Conservation (phyloP, 2,797 vertebrate genomes). For the Tokudaia muenninki region DNA sequence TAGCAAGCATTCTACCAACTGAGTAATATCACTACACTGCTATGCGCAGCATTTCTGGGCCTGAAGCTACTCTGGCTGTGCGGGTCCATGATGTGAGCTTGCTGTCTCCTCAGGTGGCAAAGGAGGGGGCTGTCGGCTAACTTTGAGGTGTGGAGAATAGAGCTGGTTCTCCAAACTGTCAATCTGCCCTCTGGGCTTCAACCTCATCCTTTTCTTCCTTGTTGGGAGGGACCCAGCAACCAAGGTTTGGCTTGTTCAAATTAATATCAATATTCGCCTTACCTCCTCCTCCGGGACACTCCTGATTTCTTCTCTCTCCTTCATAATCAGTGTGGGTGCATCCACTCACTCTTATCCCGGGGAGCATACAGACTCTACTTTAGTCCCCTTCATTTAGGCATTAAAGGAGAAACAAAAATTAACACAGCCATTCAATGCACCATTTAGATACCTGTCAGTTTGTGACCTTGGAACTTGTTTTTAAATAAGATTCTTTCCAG, state of each 20-base stretch:
- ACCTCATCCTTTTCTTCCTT: background rate
- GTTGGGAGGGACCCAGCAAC: background rate
- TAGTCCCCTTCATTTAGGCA: background rate
- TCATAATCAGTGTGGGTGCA: background rate
- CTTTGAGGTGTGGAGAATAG: accelerated
- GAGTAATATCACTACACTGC: background rate
- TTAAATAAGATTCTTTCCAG: background rate
- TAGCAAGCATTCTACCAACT: background rate
- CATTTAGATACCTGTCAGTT: background rate
- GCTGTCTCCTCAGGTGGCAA: background rate
- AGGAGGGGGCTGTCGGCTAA: background rate
- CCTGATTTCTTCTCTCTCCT: background rate
- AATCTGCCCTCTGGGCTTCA: background rate
- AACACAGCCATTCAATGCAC: background rate
- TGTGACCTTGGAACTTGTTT: slow-evolving; percentile 4
- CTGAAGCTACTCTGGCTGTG: background rate
- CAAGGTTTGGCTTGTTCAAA: background rate
- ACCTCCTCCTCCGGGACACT: too few species aligned
- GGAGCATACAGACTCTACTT: background rate
- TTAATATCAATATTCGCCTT: background rate
- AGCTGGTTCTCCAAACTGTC: background rate
- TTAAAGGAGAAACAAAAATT: slow-evolving; percentile 27
- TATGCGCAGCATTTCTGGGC: background rate
- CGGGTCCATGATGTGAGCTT: background rate
- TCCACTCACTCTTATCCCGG: background rate